A percentile compares a stretch with the other conserved stretches of the same genome.
Conservation (phyloP, 2,797 vertebrate species). For the Parotocinclus haroldoi region DNA sequence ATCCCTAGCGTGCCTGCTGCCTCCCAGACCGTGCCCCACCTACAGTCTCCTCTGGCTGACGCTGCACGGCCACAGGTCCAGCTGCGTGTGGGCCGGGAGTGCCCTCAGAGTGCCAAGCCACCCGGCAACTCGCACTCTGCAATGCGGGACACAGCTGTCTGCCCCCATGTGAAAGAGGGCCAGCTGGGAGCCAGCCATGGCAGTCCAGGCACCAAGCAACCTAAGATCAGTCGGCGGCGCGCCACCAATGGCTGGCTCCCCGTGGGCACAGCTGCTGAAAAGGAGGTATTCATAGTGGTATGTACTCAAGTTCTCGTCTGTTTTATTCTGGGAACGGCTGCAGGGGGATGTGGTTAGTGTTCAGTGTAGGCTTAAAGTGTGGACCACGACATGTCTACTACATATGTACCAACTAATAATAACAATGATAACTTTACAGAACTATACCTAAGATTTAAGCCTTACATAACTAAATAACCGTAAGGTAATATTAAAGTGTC, state of each 20-base stretch:
- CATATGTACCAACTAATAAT: no score
- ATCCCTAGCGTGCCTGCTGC: conserved; percentile 89
- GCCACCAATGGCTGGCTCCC: conserved; percentile 95
- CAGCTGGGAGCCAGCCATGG: conserved; percentile 71
- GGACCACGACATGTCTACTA: not conserved
- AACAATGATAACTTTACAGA: no score
- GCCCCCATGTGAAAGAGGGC: conserved; percentile 79
- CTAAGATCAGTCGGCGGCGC: conserved; percentile 79
- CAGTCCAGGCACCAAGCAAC: conserved; percentile 82
- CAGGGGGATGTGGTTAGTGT: conserved; percentile 1
- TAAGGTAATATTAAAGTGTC: no score
- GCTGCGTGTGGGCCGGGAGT: conserved; percentile 83
- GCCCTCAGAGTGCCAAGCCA: conserved; percentile 90
- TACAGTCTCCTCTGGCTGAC: conserved; percentile 88
- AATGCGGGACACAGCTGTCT: conserved; percentile 70
- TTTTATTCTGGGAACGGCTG: conserved; percentile 8
- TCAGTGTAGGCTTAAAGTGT: conserved; percentile 16
- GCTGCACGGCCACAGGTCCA: conserved; percentile 76
- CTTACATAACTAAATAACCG: no score
- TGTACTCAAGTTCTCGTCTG: conserved; percentile 57
- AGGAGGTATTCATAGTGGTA: conserved; percentile 94
- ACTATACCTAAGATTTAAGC: no score
- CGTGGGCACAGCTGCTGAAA: conserved; percentile 86
- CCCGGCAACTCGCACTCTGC: conserved; percentile 90
- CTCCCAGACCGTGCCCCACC: conserved; percentile 86